Conservation (phyloP, 2,888 invertebrate genomes). For the Orchesella flavescens region DNA sequence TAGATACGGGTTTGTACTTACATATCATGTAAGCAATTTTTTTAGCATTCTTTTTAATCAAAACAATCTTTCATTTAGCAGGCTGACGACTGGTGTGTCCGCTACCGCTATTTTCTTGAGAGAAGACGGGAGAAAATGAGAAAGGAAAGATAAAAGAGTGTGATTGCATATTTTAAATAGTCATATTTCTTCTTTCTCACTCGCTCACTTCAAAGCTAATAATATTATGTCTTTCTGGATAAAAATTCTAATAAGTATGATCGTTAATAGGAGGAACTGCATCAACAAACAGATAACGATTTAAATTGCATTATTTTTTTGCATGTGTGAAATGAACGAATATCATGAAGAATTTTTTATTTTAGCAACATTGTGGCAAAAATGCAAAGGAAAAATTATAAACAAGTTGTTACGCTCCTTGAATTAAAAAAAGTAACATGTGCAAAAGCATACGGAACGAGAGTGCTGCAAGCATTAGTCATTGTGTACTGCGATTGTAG, state of each 20-base stretch:
- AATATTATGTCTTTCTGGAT: not conserved
- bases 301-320: not conserved
- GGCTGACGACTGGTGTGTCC: constrained; percentile 24
- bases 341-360: not conserved
- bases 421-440: constrained; percentile 34
- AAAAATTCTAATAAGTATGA: not conserved
- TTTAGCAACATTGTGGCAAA: not conserved
- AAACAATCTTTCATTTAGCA: constrained; percentile 2
- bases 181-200: not conserved
- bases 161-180: not conserved
- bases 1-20: not conserved
- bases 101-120: not conserved
- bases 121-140: not conserved
- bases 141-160: not conserved
- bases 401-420: constrained; percentile 57
- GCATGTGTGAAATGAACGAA: not conserved
- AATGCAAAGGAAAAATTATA: not conserved
- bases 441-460: constrained; percentile 3
- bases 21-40: constrained; percentile 15
- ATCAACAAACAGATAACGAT: not conserved
- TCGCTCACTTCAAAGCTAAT: not conserved
- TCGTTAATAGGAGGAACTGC: no score
- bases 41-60: constrained; percentile 32
- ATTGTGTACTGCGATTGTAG: not conserved
- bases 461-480: not conserved